Evolutionary conservation across 1,140 invertebrate genomes (phyloP).

Genomic region (Trichogramma pretiosum): DNA sequence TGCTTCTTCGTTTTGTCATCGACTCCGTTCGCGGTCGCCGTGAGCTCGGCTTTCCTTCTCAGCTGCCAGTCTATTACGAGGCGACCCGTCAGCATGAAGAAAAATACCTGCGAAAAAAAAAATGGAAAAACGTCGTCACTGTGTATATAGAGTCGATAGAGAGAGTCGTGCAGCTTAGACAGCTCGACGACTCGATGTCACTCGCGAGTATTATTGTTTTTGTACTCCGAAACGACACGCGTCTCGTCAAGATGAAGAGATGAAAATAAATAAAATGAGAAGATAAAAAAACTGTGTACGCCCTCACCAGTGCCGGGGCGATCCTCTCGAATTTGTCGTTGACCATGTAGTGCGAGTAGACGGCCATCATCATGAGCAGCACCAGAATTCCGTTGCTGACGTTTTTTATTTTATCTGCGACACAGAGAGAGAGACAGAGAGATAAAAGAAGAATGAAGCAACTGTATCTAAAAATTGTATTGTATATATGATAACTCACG

Average conservation of each 20-base stretch:
- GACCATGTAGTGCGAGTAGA: slow-evolving; percentile 88
- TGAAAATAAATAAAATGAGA: not conserved
- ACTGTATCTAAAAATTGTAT: too few relatives aligned
- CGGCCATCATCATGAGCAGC: slow-evolving; percentile 73
- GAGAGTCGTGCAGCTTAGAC: not conserved
- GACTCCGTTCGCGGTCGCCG: slow-evolving; percentile 36
- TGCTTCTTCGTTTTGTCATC: slow-evolving; percentile 44
- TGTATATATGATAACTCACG: slow-evolving; percentile 51
- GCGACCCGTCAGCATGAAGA: slow-evolving; percentile 88
- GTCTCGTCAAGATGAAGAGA: not conserved
- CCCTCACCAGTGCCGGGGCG: slow-evolving; percentile 70
- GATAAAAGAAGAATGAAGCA: too few relatives aligned
- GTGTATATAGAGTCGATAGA: not conserved
- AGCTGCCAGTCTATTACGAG: slow-evolving; percentile 69
- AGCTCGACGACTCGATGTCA: not conserved
- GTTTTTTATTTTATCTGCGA: slow-evolving; percentile 81
- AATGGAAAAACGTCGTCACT: not conserved
- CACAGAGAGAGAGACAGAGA: too few relatives aligned
- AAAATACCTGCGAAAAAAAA: slow-evolving; percentile 60
- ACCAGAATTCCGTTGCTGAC: slow-evolving; percentile 76
- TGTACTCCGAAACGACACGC: too few relatives aligned
- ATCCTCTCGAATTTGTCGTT: slow-evolving; percentile 88
- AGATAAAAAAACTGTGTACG: too few relatives aligned
- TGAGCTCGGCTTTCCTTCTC: slow-evolving; percentile 37
- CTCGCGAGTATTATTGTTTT: too few relatives aligned